These are phyloP conservation scores for Anarsia innoxiella DNA, from an alignment of 2,888 invertebrate genomes.

Conservation along the genomic window DNA sequence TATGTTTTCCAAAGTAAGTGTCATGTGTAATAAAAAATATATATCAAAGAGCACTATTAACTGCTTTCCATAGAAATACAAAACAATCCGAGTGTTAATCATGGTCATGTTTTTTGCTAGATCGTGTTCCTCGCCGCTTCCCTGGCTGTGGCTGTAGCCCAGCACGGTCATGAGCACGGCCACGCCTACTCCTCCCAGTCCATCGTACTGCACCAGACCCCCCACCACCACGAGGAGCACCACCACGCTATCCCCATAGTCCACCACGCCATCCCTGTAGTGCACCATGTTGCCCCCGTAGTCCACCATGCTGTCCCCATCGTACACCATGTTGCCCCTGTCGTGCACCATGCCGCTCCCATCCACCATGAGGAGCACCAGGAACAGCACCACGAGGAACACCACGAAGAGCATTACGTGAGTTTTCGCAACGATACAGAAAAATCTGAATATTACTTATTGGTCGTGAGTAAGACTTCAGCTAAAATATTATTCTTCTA, in stretches of 20 bases:
- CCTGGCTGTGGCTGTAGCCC: conserved; percentile 1
- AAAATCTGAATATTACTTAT: background rate
- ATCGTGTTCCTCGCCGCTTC: conserved; percentile 3
- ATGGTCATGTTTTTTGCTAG: conserved; percentile 1
- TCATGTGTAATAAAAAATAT: background rate
- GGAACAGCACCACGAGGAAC: conserved; percentile 12
- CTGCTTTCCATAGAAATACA: too few relatives aligned
- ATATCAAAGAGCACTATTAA: background rate
- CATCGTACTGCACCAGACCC: conserved; percentile 17
- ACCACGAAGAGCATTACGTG: conserved; percentile 37
- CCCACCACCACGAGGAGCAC: conserved; percentile 13
- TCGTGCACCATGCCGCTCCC: conserved; percentile 22
- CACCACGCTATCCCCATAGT: conserved; percentile 11
- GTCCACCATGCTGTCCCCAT: conserved; percentile 11
- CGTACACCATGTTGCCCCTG: conserved; percentile 13
- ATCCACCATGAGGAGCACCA: conserved; percentile 14
- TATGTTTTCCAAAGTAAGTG: conserved; percentile 4
- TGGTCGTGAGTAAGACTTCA: too few relatives aligned
- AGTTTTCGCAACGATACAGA: conserved; percentile 18
- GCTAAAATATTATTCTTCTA: too few relatives aligned
- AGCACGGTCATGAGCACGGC: conserved; percentile 20
- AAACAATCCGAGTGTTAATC: too few relatives aligned
- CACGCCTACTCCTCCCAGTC: conserved; percentile 24
- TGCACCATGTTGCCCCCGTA: conserved; percentile 17
- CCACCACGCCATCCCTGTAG: conserved; percentile 15